Base-by-base conservation (phyloP, 2,888 invertebrate species). In the Epinotia ramella region DNA sequence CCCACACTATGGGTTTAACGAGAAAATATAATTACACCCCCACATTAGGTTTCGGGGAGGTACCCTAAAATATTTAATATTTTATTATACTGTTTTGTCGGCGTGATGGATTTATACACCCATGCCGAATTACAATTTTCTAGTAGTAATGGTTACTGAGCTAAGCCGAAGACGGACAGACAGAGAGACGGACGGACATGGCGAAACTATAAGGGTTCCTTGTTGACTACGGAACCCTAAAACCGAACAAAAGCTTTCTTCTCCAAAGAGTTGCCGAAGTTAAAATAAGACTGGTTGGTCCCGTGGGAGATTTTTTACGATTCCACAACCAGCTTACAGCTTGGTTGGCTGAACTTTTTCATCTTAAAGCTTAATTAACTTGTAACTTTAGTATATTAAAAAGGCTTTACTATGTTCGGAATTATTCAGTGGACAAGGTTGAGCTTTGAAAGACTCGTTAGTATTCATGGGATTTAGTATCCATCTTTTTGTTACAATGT, bases 381-480 rank as follows among this genome's bases (percentile, higher is more conserved):
- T 56, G n/a, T 28, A 57, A 71, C 67, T 73, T 68, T n/a, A 59
- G 18, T 33, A 69, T 16, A 74, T 60, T 53, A 77, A 75, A 28
- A 20, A 73, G 1, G 60, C 20, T 60, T 75, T 46, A 65, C 20
- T 73, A 40, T 60, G 40, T 59, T 71, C 20, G 33, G 18, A 60
- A 59, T 66, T 66, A 75, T 65, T 64, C 44, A 9, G 33, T 46
- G 12, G 49, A 49, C 24, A 62, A 73, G 68, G 24, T 67, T 73
- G 59, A 57, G 57, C 72, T 59, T 20, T n/a, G 4, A 11, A 64
- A 63, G 46, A 2, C 53, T 67, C 60, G 60, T 73, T 62, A 18
- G 53, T 67, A 73, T 73, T 73, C 67, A 67, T 53, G 24, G 24
- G 53, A 60, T 60, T 5, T 53, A 59, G 16, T 67, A 73, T 73